A percentile compares a stretch with the other conserved stretches of the same genome.
phyloP scores from a whole-genome alignment of 2,113 vertebrate species.

The Heptranchias perlo region DNA sequence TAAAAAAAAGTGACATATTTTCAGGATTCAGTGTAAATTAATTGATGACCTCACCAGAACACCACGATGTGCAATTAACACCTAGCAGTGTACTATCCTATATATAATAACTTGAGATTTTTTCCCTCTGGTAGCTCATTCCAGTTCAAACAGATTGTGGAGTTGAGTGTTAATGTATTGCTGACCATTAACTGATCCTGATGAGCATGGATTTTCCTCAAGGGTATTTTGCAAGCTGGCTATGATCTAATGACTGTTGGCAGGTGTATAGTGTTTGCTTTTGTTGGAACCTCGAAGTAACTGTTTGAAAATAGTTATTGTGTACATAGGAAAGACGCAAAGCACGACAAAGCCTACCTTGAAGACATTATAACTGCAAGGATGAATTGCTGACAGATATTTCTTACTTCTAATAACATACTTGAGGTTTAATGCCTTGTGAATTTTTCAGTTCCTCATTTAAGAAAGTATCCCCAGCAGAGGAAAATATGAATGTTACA shows the following conservation, averaged over 20 bases:
- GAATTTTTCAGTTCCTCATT: not conserved
- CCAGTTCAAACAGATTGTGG: conserved; percentile 13
- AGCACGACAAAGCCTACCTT: not conserved
- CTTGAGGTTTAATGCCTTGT: not conserved
- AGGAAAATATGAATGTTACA: not conserved
- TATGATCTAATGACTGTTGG: not conserved
- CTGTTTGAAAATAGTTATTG: not conserved
- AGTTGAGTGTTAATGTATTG: conserved; percentile 11
- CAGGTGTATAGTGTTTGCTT: not conserved
- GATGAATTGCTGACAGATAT: not conserved
- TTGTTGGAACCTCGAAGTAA: conserved; percentile 14
- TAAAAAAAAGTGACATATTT: not conserved
- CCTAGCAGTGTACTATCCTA: not conserved
- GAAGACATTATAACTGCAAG: not conserved
- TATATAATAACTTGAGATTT: not conserved
- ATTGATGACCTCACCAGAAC: not conserved
- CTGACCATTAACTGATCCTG: conserved; percentile 2
- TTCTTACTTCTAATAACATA: not conserved
- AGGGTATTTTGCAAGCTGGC: conserved; percentile 8
- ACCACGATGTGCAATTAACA: not conserved
- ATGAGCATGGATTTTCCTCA: not conserved
- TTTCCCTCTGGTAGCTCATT: not conserved
- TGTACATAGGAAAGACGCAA: not conserved
- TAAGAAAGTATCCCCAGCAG: not conserved
- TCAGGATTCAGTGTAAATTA: not conserved